Evolutionary conservation across 2,888 invertebrate genomes (phyloP), one percentile per base, ranked within the genome.

Genomic region (Troglohyphantes excavatus): DNA sequence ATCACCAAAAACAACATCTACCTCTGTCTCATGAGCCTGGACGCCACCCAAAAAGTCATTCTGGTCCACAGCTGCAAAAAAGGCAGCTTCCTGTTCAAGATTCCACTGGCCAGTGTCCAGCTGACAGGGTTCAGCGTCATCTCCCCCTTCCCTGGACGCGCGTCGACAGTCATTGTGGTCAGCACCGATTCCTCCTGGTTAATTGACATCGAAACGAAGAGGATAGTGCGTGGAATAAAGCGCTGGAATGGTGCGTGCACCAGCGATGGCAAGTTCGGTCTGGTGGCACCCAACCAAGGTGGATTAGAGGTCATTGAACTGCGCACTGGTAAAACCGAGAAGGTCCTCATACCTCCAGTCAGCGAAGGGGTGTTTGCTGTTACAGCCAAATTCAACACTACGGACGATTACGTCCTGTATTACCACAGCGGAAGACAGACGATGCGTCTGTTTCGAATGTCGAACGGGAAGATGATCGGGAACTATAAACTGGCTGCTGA

Each of bases 321-420:
- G 91, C 97, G 97, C 93, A 96, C 97, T 92, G 98, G 99, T 0
- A 95, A 96, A 72, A 96, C 97, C 0, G 96, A 97, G 0, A 96
- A 96, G 93, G 98, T 97, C 0, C 96, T 98, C 91, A 98, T 99
- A 91, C 97, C 97, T 1, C 93, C 93, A 85, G 93, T 99, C 0
- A 98, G 99, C 0, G 99, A 99, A 93, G 99, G 99, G 0, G 99
- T 99, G 0, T 99, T 99, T 93, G 98, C 97, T 1, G 98, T 99
- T 23, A 97, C 98, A 91, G 97, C 98, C 90, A 96, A 97, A 94
- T 99, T 99, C 93, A 98, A 98, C 88, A 96, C 97, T 91, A 97
- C 96, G 1, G 98, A 99, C 92, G 96, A 97, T 92, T 98, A 99
- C 92, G 99, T 99, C 1, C 95, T 99, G 75, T 99, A 99, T 93